phyloP scores from a whole-genome alignment of 2,113 vertebrate species.

The Aegithalos caudatus region DNA sequence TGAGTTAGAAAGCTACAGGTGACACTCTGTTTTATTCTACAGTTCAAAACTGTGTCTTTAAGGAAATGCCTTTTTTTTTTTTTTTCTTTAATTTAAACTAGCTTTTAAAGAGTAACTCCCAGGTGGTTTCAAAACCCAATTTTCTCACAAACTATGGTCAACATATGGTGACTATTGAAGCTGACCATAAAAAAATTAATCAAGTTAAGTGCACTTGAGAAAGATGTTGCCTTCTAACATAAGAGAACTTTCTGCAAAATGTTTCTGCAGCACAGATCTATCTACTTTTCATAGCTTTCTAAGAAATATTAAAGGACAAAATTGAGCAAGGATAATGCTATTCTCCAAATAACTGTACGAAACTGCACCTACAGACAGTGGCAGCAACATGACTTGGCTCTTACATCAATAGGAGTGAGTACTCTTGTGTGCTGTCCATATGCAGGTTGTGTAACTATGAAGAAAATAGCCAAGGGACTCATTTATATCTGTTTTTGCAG shows the following conservation, averaged over 20 bases:
- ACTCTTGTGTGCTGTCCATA: not conserved
- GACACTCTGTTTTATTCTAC: not conserved
- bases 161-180: not conserved
- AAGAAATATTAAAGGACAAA: not conserved
- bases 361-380: not conserved
- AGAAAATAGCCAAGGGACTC: conserved; percentile 42
- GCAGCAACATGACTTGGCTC: not conserved
- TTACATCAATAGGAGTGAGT: not conserved
- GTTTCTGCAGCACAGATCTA: not conserved
- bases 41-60: not conserved
- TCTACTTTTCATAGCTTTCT: not conserved
- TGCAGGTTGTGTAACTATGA: not conserved
- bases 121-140: not conserved
- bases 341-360: not conserved
- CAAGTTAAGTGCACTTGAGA: not conserved
- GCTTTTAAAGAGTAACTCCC: not conserved
- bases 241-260: not conserved
- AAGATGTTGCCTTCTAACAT: not conserved
- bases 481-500: conserved; percentile 54
- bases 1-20: not conserved
- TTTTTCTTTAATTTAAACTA: not conserved
- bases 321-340: not conserved
- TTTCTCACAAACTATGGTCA: not conserved
- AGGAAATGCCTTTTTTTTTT: not conserved
- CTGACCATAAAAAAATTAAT: not conserved